Base-by-base conservation (phyloP, 2,797 vertebrate species). In the Lepilemur ruficaudatus region DNA sequence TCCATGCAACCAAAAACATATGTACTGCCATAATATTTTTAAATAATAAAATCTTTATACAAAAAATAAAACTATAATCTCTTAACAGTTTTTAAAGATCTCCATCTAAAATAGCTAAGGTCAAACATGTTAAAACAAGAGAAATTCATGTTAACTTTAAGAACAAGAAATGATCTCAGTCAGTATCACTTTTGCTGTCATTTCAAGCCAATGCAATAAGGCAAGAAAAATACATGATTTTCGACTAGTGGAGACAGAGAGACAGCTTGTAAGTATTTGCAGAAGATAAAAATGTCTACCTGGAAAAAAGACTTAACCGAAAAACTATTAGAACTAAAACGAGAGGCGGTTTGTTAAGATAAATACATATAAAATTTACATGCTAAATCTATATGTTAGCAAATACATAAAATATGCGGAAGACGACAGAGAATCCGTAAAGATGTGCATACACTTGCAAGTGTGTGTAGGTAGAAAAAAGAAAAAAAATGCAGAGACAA, bases 201-300 rank as follows among this genome's bases (percentile, higher is more conserved):
- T 18, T 38, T 80, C 73, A 89, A 89, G n/a, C 46, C 52, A 91
- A 41, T 23, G 46, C 10, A 50, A 93, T 80, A 28, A 63, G 59
- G 20, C 22, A 59, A 89, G 79, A 65, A 92, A 82, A 93, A 43
- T 8, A 3, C 1, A 41, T 12, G 30, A 46, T 30, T 75, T 38
- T 17, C 4, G 14, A 70, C 41, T 61, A 81, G 50, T 9, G 22
- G 8, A 52, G 28, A 6, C 18, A 38, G 65, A 5, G 4, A 48
- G 35, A n/a, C 30, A 17, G 1, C 15, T 35, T 14, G 11, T 22
- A 28, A 13, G 7, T 25, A 65, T 76, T 30, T 50, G 15, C 5
- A 7, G 46, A 46, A 65, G 46, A 70, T 28, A 52, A 72, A 79
- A 75, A n/a, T 1, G 4, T 76, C 22, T 32, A 12, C 20, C 18